phyloP scores from a whole-genome alignment of 2,113 vertebrate genomes.

The Nansenia antarctica region DNA sequence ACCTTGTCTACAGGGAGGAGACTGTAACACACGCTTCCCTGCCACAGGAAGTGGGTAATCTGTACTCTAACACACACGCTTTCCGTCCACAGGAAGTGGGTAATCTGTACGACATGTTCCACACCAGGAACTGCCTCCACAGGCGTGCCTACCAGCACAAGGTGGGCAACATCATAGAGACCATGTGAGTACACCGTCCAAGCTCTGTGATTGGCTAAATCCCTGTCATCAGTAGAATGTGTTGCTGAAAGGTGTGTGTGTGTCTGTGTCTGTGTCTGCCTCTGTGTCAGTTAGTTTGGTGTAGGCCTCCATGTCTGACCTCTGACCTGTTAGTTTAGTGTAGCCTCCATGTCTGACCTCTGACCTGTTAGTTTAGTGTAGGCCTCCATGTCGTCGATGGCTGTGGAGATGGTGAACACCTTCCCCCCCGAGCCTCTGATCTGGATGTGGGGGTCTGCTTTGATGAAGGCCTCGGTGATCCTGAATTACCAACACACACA shows the following conservation, averaged over 20 bases:
- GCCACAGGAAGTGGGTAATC: neutral
- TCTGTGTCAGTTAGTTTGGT: no score
- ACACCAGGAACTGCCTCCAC: conserved; percentile 88
- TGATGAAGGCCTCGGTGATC: conserved; percentile 91
- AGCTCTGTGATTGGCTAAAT: neutral
- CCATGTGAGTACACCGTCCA: conserved; percentile 88
- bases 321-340: no score
- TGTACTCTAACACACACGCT: no score
- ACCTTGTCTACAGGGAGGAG: neutral
- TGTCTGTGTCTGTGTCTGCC: neutral
- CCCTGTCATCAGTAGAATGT: no score
- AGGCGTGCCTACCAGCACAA: conserved; percentile 94
- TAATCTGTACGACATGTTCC: conserved; percentile 95
- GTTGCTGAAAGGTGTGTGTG: no score
- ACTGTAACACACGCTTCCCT: no score
- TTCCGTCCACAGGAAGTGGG: conserved; percentile 80
- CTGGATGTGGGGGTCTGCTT: conserved; percentile 82
- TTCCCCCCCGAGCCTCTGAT: conserved; percentile 76
- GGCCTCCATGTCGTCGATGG: conserved; percentile 94
- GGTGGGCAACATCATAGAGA: conserved; percentile 89
- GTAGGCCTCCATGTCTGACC: no score
- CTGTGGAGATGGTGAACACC: conserved; percentile 79
- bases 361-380: conserved; percentile 92
- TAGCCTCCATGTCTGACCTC: no score
- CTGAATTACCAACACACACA: conserved; percentile 58